Base-by-base conservation (phyloP, 2,888 invertebrate genomes). In the Macaria notata region DNA sequence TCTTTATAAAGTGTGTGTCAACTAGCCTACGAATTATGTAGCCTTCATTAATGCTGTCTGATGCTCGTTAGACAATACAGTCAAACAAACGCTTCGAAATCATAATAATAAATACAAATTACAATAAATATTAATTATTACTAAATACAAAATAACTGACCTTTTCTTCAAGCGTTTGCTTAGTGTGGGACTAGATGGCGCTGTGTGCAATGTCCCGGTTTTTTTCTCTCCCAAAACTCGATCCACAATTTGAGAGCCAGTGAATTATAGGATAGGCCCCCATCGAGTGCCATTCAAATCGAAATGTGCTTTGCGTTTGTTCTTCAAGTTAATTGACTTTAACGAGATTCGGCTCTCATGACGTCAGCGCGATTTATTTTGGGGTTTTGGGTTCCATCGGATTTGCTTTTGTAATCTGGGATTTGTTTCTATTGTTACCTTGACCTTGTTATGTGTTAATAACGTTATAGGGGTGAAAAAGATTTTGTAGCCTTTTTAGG, bases 271-370 rank as follows among this genome's bases (percentile, higher is more conserved):
- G 41, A 66, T 68, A 51, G 65, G 66, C 62, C 55, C 61, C 65
- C 59, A 57, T 67, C 57, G 67, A 72, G 72, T 59, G 63, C 69
- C 66, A 69, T 71, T 70, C 67, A 72, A 65, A 72, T 68, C 64
- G 66, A 69, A 69, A 70, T 67, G 68, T 66, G 68, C 69, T 72
- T 72, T 70, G 68, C 68, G 68, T 73, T 70, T 66, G 67, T 64
- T 70, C 70, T 70, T 66, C 64, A 66, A 64, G 56, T 68, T 71
- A 73, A 76, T 75, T 74, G 72, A 71, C 71, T 64, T 72, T 70
- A 67, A 68, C 69, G 66, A 65, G 65, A 60, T 61, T 64, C 54
- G 59, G 54, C 54, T 45, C 53, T 50, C 30, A 46, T 64, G 64
- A 63, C 62, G 66, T 64, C 64, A 63, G 56, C 59, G 9, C 43